A percentile compares a stretch with the other conserved stretches of the same genome.
Evolutionary conservation across 37 sponge, comb jelly and placozoan species (phyloP).

Genomic region (Cliona cf. orientalis): DNA sequence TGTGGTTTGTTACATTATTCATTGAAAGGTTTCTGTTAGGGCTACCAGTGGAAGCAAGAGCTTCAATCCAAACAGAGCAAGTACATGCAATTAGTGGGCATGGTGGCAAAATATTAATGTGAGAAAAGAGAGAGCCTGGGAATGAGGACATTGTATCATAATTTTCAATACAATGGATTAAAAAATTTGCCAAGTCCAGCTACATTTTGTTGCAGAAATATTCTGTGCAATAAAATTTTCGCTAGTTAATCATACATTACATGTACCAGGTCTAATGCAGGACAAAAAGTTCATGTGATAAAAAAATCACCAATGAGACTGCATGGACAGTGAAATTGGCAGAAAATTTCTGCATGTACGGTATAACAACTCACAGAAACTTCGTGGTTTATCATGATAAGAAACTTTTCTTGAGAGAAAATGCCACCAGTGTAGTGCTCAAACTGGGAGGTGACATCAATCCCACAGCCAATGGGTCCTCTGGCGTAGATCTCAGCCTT

Average conservation of each 20-base stretch:
- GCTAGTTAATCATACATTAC: neutral
- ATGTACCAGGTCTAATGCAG: neutral
- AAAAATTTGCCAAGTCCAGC: too few species aligned
- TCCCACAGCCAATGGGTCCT: slow-evolving; percentile 84
- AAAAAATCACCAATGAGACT: neutral
- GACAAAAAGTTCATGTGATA: neutral
- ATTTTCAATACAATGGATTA: too few species aligned
- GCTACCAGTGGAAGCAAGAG: too few species aligned
- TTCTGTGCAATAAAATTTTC: neutral
- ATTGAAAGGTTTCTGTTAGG: too few species aligned
- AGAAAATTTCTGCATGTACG: neutral
- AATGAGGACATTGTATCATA: too few species aligned
- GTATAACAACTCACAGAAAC: slow-evolving; percentile 56
- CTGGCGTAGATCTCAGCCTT: slow-evolving; percentile 82
- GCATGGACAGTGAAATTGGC: slow-evolving; percentile 3
- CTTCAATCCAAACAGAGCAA: too few species aligned
- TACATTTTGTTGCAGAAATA: too few species aligned
- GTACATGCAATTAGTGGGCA: too few species aligned
- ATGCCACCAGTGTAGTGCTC: slow-evolving; percentile 80
- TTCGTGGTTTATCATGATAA: slow-evolving; percentile 82
- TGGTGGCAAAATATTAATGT: too few species aligned
- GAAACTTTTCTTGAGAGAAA: slow-evolving; percentile 62
- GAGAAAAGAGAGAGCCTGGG: too few species aligned
- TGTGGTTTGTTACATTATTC: too few species aligned
- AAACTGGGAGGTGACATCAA: slow-evolving; percentile 51